Percentiles rank a stretch among this genome's conserved stretches.
Evolutionary conservation across 2,113 vertebrate genomes (phyloP).

Genomic region (Haplochromis burtoni): DNA sequence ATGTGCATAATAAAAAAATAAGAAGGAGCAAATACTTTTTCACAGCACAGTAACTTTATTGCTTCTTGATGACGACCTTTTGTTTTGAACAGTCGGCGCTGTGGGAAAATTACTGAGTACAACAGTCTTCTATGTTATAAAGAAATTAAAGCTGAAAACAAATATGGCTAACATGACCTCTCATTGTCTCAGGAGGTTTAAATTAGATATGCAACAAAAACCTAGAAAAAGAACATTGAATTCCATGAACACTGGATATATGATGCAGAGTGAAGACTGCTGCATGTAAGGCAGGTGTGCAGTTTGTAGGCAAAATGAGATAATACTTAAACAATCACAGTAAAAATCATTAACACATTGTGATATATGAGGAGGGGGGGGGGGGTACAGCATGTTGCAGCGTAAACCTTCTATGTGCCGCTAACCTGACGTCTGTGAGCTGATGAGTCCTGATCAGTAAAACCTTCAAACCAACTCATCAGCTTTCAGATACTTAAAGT

Average conservation of each 20-base stretch:
- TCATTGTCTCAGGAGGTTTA: not conserved
- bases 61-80: not conserved
- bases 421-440: not conserved
- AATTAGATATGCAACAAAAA: not conserved
- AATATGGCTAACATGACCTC: not conserved
- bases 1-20: not conserved
- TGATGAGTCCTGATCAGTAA: not conserved
- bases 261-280: not conserved
- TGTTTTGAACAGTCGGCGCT: not conserved
- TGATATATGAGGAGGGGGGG: not conserved
- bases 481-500: not conserved
- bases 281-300: not conserved
- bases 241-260: not conserved
- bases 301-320: not conserved
- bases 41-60: not conserved
- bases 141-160: slow-evolving; percentile 27
- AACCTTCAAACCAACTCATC: not conserved
- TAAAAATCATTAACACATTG: not conserved
- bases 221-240: not conserved
- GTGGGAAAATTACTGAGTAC: not conserved
- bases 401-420: not conserved
- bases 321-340: not conserved
- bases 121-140: not conserved
- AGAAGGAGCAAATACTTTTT: not conserved
- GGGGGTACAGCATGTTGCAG: not conserved